Evolutionary conservation across 2,113 vertebrate species (phyloP).

Genomic region (Heliornis fulica): DNA sequence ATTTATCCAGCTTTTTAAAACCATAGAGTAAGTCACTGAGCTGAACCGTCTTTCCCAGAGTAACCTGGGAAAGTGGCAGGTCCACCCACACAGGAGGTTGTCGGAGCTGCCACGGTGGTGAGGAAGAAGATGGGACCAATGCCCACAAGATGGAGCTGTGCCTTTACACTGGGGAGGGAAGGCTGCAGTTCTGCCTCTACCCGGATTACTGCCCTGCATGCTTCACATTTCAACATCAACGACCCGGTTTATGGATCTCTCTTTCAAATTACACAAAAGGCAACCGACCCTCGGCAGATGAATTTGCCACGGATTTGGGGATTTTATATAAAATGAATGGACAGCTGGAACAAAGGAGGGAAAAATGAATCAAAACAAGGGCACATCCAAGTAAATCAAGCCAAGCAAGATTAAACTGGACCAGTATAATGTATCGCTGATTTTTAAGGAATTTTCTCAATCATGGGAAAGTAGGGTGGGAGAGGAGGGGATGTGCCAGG

Average conservation of each 20-base stretch:
- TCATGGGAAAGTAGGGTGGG: neutral
- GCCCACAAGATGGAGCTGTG: slow-evolving; percentile 67
- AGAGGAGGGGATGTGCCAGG: neutral
- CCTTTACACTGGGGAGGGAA: neutral
- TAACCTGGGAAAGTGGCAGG: neutral
- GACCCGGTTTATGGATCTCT: fast-evolving
- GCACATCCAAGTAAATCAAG: neutral
- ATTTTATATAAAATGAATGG: neutral
- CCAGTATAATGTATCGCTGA: neutral
- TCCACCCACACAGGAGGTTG: fast-evolving
- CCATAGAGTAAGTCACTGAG: fast-evolving
- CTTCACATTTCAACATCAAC: fast-evolving
- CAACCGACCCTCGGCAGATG: neutral
- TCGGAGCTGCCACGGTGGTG: neutral
- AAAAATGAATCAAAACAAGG: neutral
- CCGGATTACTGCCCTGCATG: neutral
- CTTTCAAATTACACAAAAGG: neutral
- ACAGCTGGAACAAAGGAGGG: neutral
- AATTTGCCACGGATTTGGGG: neutral
- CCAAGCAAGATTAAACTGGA: neutral
- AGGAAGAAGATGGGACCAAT: neutral
- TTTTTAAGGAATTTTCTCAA: neutral
- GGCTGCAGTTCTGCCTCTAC: neutral
- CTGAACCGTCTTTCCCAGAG: neutral
- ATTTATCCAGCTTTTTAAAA: neutral